Evolutionary conservation across 1,140 invertebrate species (phyloP).

Genomic region (Drosophila baimaii): DNA sequence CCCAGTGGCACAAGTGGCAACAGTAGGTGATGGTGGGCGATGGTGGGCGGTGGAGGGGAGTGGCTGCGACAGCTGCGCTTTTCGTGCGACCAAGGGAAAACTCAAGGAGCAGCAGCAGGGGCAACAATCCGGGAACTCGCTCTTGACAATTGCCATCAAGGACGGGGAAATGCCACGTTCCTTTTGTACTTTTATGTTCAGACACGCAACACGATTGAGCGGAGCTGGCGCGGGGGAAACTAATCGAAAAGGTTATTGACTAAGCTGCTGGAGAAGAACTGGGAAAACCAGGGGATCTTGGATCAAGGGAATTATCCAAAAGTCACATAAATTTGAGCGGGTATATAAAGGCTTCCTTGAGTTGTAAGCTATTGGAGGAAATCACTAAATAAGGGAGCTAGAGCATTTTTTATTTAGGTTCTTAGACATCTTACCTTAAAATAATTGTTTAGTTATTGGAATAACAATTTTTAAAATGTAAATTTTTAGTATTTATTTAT

Average conservation of each 20-base stretch:
- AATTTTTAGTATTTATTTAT: background rate
- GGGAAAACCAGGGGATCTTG: slow-evolving; percentile 6
- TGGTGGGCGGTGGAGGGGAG: background rate
- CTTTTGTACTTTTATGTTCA: slow-evolving; percentile 50
- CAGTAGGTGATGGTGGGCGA: slow-evolving; percentile 5
- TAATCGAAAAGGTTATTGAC: slow-evolving; percentile 36
- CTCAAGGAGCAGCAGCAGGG: slow-evolving; percentile 10
- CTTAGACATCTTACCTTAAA: fast-evolving
- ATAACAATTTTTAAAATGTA: background rate
- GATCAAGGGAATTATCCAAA: slow-evolving; percentile 3
- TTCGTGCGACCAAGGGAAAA: slow-evolving; percentile 54
- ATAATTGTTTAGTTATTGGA: no score
- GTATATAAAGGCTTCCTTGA: background rate
- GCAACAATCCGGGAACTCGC: slow-evolving; percentile 44
- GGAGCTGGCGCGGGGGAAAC: slow-evolving; percentile 6
- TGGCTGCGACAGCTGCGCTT: slow-evolving; percentile 65
- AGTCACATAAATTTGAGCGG: background rate
- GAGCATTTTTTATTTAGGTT: no score
- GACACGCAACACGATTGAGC: slow-evolving; percentile 57
- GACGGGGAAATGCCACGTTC: slow-evolving; percentile 71
- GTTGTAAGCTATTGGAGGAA: background rate
- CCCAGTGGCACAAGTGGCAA: slow-evolving; percentile 30
- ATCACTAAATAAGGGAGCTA: background rate
- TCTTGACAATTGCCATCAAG: slow-evolving; percentile 77
- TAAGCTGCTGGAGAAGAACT: slow-evolving; percentile 16